Evolutionary conservation across 2,113 vertebrate genomes (phyloP).

Genomic region (Dermatemys mawii): DNA sequence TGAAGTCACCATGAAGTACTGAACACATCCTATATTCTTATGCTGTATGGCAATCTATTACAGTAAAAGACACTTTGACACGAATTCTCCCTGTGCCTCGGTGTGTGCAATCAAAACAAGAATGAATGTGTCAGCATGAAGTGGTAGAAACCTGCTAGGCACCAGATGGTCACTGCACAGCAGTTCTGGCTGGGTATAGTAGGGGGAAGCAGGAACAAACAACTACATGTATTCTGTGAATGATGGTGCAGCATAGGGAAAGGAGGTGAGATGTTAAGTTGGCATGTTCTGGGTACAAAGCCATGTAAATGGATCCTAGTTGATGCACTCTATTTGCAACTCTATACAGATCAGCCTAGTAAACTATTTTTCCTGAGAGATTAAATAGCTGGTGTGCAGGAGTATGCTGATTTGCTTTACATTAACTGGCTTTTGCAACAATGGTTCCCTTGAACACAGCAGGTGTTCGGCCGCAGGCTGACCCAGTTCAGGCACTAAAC

Average conservation of each 20-base stretch:
- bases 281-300: neutral
- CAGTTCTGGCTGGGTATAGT: neutral
- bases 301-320: neutral
- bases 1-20: neutral
- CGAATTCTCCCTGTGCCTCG: neutral
- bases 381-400: neutral
- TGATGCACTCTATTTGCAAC: rapidly evolving
- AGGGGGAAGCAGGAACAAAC: neutral
- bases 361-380: neutral
- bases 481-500: neutral
- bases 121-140: neutral
- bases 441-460: neutral
- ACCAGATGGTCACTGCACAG: neutral
- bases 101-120: neutral
- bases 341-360: neutral
- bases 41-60: neutral
- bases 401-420: neutral
- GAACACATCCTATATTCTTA: neutral
- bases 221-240: neutral
- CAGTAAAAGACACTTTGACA: neutral
- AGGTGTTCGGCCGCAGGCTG: neutral
- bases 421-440: neutral
- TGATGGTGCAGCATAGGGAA: neutral
- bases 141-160: neutral
- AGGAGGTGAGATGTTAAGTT: neutral